phyloP scores from a whole-genome alignment of 2,888 invertebrate genomes.

The Zonitis immaculata region DNA sequence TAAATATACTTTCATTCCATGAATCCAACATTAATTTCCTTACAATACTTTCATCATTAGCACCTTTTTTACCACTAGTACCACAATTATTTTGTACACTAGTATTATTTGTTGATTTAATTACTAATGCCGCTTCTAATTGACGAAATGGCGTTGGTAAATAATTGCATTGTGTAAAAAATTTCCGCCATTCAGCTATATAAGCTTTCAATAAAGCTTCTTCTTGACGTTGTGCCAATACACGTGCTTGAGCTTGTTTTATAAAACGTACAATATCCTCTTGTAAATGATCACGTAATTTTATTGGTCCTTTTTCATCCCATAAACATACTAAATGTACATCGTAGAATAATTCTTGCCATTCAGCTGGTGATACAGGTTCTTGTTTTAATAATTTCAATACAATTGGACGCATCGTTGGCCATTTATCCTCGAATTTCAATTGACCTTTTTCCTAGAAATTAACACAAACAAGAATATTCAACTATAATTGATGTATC shows the following conservation, averaged over 20 bases:
- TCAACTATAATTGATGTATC: background rate
- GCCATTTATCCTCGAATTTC: conserved; percentile 96
- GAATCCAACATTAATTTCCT: conserved; percentile 95
- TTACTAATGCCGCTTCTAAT: conserved; percentile 77
- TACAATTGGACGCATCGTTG: conserved; percentile 88
- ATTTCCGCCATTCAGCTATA: conserved; percentile 97
- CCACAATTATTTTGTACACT: conserved; percentile 37
- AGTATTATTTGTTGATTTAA: conserved; percentile 51
- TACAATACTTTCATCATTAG: conserved; percentile 85
- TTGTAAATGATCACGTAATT: conserved; percentile 82
- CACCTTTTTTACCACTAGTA: conserved; percentile 52
- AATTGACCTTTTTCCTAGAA: conserved; percentile 80
- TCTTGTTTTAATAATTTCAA: conserved; percentile 91
- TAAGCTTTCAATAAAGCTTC: conserved; percentile 94
- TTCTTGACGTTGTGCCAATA: conserved; percentile 88
- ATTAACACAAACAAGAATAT: too few relatives aligned
- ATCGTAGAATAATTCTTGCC: conserved; percentile 96
- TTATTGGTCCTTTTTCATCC: conserved; percentile 92
- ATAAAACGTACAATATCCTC: conserved; percentile 94
- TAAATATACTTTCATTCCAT: conserved; percentile 97
- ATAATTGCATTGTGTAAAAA: conserved; percentile 96
- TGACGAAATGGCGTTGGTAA: conserved; percentile 93
- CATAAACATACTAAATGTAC: conserved; percentile 95
- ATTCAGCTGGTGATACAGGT: conserved; percentile 87
- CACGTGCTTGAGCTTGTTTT: conserved; percentile 84